Evolutionary conservation across 2,113 vertebrate species (phyloP), one percentile per base, ranked within the genome.

Genomic region (Arenaria interpres): DNA sequence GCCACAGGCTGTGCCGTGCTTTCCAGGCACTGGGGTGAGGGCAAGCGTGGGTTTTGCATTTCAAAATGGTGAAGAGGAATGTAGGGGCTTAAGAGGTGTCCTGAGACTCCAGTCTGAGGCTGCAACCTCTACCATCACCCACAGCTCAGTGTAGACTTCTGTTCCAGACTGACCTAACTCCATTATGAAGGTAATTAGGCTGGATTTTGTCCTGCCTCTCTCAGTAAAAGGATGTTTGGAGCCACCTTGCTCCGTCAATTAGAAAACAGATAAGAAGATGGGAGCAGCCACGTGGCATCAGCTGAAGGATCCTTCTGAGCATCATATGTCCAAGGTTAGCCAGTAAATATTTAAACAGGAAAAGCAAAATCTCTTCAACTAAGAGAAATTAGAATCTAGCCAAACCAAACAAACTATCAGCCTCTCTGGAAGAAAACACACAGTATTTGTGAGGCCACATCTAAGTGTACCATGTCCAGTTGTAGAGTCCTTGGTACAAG

Each of bases 381-480:
- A 35, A 41, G 43, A 54, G 23, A 91, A 72, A 21, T 35, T 39
- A 66, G 50, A 89, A 84, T 28, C 74, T 11, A 51, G 41, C 14
- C 35, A 84, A 73, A 60, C 13, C 41, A 86, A 77, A 68, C 28
- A 28, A 89, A 59, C 11, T 3, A 13, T 53, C 27, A 25, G 23
- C 12, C 17, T 66, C 37, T 43, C 30, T 72, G 57, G 25, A 54
- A 64, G 56, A 75, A 94, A 94, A 64, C 2, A 2, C 0, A 0
- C 6, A 9, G 17, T 9, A 25, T 59, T 85, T 56, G 25, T 59
- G 53, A 51, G 14, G 28, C 35, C 39, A 33, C 48, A 27, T 35
- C 18, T 24, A 14, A 81, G 28, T 4, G 6, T 48, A 32, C 17
- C 0, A 0, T 67, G 25, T 62, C 20, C 53, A 54, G 32, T 5